Base-by-base conservation (phyloP, 2,113 vertebrate genomes). In the Puffinus mauretanicus region DNA sequence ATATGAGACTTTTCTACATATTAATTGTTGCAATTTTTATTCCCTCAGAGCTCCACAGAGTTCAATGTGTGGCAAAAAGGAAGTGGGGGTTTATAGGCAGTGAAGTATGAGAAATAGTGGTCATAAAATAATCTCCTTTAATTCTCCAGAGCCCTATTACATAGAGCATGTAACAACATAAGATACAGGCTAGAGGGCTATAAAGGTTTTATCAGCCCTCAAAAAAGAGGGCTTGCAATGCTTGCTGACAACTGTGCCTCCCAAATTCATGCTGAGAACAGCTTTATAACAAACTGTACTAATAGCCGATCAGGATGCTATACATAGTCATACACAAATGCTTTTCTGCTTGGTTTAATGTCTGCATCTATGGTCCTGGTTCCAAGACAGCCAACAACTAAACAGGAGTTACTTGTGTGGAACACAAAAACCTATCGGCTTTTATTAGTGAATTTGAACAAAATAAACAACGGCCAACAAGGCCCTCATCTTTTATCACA, bases 291-390 rank as follows among this genome's bases (percentile, higher is more conserved):
- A 19, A 72, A n/a, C 62, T 1, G 0, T 16, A 16, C 49, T 26
- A 57, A 44, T 0, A 82, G 73, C 72, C 5, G 61, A 52, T n/a
- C 40, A 0, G 0, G 64, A 32, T 61, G 44, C 69, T 82, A 32
- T 25, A 55, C 30, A 47, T 1, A 79, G 57, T 5, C 49, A 38
- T 1, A 38, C 16, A 49, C n/a, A 57, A 73, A 75, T 4, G 73
- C n/a, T 67, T 16, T 70, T 29, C 62, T 79, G 15, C 78, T 32
- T 13, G 20, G 57, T 80, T 85, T 60, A 19, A 10, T 9, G 17
- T 5, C n/a, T 44, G 5, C 38, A 27, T 30, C 62, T 30, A 5
- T 4, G 16, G 52, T 38, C 58, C 80, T 47, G n/a, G n/a, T 34
- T 51, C 36, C 2, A 13, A 55, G 58, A 40, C 19, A 32, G 5